Percentiles rank a stretch among this genome's conserved stretches.
These are phyloP conservation scores for Macaria liturata DNA, from an alignment of 2,888 invertebrate species.

Conservation along the genomic window DNA sequence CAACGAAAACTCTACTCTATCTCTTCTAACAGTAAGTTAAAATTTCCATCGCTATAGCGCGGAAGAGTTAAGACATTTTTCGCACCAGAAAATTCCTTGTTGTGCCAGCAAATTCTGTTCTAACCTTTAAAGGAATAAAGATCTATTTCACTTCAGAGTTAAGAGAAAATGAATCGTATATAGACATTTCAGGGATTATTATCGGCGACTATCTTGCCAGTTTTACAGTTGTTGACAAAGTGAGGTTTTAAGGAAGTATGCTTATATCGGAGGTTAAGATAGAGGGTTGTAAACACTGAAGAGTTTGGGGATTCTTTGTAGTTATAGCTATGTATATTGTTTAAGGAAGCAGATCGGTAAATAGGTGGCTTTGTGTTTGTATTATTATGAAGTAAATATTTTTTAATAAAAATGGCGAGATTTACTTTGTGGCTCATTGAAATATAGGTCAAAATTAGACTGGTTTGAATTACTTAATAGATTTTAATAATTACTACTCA, in stretches of 20 bases:
- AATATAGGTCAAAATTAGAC: no score
- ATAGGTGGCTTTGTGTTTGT: no score
- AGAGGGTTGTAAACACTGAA: slow-evolving; percentile 59
- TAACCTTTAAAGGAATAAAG: slow-evolving; percentile 79
- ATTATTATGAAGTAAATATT: no score
- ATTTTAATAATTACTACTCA: no score
- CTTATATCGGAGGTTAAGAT: slow-evolving; percentile 41
- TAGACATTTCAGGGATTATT: slow-evolving; percentile 59
- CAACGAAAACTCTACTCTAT: slow-evolving; percentile 38
- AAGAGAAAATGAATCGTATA: slow-evolving; percentile 73
- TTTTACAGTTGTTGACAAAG: slow-evolving; percentile 64
- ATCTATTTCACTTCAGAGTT: slow-evolving; percentile 73
- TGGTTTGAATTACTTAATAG: no score
- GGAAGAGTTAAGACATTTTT: slow-evolving; percentile 36
- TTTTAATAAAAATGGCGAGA: no score
- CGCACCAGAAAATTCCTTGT: slow-evolving; percentile 49
- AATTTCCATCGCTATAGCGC: slow-evolving; percentile 9
- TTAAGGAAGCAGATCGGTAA: no score
- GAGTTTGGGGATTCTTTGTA: slow-evolving; percentile 42
- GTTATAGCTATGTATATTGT: no score
- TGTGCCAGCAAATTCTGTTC: slow-evolving; percentile 78
- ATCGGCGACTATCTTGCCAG: slow-evolving; percentile 44
- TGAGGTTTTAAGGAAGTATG: slow-evolving; percentile 25
- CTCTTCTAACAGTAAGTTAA: not conserved
- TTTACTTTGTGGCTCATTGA: no score